These are phyloP conservation scores for cat (Felis catus) DNA, from an alignment of 2,113 vertebrate genomes.

Conservation along the genomic window F.catus_Fca126_mat1.0 CM031411.1:104837501-104838000, in stretches of 20 bases:
- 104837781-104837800: too few species aligned
- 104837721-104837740: background rate
- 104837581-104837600: background rate
- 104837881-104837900: too few species aligned
- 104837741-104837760: background rate
- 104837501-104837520: background rate
- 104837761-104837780: too few species aligned
- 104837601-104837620: background rate
- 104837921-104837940: too few species aligned
- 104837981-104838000: too few species aligned
- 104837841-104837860: too few species aligned
- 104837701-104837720: background rate
- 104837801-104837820: too few species aligned
- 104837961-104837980: too few species aligned
- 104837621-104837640: background rate
- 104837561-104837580: background rate
- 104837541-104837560: background rate
- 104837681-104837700: background rate
- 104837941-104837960: too few species aligned
- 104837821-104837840: too few species aligned
- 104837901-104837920: too few species aligned
- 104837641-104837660: background rate
- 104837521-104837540: background rate
- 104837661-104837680: background rate
- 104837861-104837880: too few species aligned